Base-by-base conservation (phyloP, 1,140 invertebrate genomes). In the Dinothrombium tinctorium region DNA sequence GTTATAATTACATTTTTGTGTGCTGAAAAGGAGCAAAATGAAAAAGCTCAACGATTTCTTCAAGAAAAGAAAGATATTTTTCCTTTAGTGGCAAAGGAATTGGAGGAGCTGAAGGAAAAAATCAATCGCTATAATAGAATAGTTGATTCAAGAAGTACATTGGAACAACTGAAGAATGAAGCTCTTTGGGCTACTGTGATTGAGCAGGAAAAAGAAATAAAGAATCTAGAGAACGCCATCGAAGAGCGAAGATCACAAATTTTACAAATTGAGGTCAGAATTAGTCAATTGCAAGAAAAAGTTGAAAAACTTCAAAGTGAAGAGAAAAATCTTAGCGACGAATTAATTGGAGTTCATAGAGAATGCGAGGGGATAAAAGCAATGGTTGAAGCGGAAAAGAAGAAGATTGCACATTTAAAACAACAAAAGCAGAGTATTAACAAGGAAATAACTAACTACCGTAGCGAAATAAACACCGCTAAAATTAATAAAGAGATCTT, bases 91-190 rank as follows among this genome's bases (percentile, higher is more conserved):
- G 24, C 37, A n/a, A 36, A 44, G 31, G 32, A 47, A 38, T 19
- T 49, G n/a, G 15, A 47, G 22, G 37, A 47, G 23, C 41, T 33
- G 22, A 24, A 48, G 31, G 33, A 38, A 25, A 48, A 50, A 43
- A 26, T 40, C 17, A 36, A 33, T 12, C 25, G 35, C 5, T 33
- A 37, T 5, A 33, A 33, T 17, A 37, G 25, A 9, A 35, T 51
- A 33, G 28, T 37, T 6, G 37, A 44, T 19, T 21, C 23, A n/a
- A 14, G 20, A 24, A 23, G 32, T 21, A 36, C 25, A 15, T 46
- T 57, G 8, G 37, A 50, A 19, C 47, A 44, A 14, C 40, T 73
- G 11, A 53, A 65, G 29, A 60, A 62, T 39, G 68, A 72, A 50
- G 46, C 55, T 7, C n/a, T 51, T 12, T 65, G 64, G 62, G 48